These are phyloP conservation scores for Diaphora mendica DNA, from an alignment of 2,888 invertebrate genomes.

Conservation along the genomic window DNA sequence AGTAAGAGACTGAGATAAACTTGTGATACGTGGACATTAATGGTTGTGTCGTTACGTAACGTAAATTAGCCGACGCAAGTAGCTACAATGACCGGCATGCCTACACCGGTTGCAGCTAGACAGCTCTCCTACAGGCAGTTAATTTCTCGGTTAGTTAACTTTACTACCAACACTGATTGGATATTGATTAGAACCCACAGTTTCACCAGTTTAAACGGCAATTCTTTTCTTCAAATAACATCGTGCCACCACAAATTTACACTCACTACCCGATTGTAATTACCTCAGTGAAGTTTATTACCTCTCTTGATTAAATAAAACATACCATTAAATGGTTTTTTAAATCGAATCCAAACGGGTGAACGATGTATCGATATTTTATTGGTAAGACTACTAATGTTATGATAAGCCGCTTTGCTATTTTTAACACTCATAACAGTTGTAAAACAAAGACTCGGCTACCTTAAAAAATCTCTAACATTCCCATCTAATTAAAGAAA, in stretches of 20 bases:
- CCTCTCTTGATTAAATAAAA: conserved; percentile 80
- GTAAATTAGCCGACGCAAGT: conserved; percentile 17
- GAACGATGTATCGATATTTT: conserved; percentile 34
- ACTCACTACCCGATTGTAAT: conserved; percentile 82
- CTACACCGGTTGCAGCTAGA: conserved; percentile 42
- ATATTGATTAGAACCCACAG: conserved; percentile 83
- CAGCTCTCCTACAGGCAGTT: conserved; percentile 67
- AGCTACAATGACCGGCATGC: conserved; percentile 18
- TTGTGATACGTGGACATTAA: conserved; percentile 9
- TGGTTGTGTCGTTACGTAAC: conserved; percentile 13
- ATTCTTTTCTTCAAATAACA: conserved; percentile 80
- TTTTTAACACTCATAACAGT: neutral
- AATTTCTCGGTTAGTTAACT: conserved; percentile 86
- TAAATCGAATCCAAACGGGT: conserved; percentile 49
- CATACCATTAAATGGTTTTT: conserved; percentile 71
- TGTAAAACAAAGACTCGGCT: neutral
- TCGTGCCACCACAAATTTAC: conserved; percentile 80
- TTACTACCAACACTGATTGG: conserved; percentile 82
- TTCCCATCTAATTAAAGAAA: neutral
- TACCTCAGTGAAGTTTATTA: conserved; percentile 75
- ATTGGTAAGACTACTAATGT: conserved; percentile 28
- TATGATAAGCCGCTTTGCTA: conserved; percentile 8
- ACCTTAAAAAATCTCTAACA: neutral
- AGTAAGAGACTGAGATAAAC: neutral
- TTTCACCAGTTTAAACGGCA: conserved; percentile 78